Base-by-base conservation (phyloP, 2,888 invertebrate genomes). In the Serripes groenlandicus region DNA sequence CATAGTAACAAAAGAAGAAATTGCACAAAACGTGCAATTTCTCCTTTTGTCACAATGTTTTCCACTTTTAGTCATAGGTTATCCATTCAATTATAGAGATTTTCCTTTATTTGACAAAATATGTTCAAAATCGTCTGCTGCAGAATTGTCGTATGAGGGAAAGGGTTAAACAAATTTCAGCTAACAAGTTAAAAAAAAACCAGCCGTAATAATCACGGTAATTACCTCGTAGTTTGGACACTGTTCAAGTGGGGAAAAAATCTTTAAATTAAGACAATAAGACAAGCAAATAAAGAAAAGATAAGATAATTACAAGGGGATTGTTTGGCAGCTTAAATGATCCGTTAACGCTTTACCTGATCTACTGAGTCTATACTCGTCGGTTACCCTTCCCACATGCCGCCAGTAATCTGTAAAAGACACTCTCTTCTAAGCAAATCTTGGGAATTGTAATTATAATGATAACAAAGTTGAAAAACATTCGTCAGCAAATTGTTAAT, bases 1-100 rank as follows among this genome's bases (percentile, higher is more conserved):
- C 26, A 26, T 11, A 1, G 56, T 26, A 26, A 26, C 23, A 56
- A 56, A 56, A 56, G 56, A 26, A 56, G 56, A 56, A 56, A 56
- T 4, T 56, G 56, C 56, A 23, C 54, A 54, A 5, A 54, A 42
- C 42, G 42, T 11, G 49, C 49, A 56, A 2, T 56, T 56, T 26
- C 56, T 56, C 23, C 56, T 56, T 56, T 56, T 56, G n/a, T 23
- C 56, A 26, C 56, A 56, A 11, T 56, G n/a, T 56, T 56, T 56
- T 56, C 56, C 21, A 49, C 49, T 21, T 21, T 49, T 5, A 2
- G 2, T 2, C 18, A 49, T 15, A 49, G 18, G 1, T 3, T 3
- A 21, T 5, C 21, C 3, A 1, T 1, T 3, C 21, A 2, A 21
- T 49, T 1, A 49, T 49, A 2, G 2, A 49, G 2, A 1, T 49